Conservation (phyloP, 1,140 invertebrate species). For the Pseudomyrmex concolor region DNA sequence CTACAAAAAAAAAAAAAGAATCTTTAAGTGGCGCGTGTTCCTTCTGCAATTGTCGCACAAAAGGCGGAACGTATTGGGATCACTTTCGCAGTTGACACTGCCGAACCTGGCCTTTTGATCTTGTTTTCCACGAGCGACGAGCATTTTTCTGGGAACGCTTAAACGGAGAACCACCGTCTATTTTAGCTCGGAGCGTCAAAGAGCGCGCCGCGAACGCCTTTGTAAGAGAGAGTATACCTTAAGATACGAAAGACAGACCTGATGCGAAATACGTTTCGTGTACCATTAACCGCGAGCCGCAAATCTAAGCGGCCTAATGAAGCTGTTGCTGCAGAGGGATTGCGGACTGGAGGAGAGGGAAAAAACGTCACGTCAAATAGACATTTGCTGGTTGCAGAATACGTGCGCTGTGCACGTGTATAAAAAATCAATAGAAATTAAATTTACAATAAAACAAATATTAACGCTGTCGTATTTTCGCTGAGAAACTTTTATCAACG, state of each 20-base stretch:
- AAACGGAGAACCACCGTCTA: constrained; percentile 66
- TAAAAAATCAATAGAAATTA: no score
- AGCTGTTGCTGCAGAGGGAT: constrained; percentile 47
- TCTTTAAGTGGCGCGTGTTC: neutral
- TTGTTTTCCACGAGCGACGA: constrained; percentile 71
- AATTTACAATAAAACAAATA: no score
- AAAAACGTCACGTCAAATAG: constrained; percentile 66
- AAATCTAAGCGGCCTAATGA: constrained; percentile 71
- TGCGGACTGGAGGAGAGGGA: constrained; percentile 7
- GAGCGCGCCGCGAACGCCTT: constrained; percentile 67
- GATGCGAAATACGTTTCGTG: constrained; percentile 60
- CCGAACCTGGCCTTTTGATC: constrained; percentile 61
- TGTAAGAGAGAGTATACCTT: constrained; percentile 29
- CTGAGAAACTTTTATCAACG: neutral
- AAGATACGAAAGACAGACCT: constrained; percentile 39
- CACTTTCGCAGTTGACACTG: constrained; percentile 18
- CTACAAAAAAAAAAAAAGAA: no score
- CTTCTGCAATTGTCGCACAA: neutral
- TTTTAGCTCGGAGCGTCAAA: constrained; percentile 73
- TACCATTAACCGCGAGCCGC: constrained; percentile 69
- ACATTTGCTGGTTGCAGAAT: constrained; percentile 60
- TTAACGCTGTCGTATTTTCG: no score
- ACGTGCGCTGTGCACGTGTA: no score
- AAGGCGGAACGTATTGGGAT: constrained; percentile 11
- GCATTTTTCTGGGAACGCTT: constrained; percentile 74